These are phyloP conservation scores for Therioaphis trifolii DNA, from an alignment of 2,888 invertebrate species.

Conservation along the genomic window DNA sequence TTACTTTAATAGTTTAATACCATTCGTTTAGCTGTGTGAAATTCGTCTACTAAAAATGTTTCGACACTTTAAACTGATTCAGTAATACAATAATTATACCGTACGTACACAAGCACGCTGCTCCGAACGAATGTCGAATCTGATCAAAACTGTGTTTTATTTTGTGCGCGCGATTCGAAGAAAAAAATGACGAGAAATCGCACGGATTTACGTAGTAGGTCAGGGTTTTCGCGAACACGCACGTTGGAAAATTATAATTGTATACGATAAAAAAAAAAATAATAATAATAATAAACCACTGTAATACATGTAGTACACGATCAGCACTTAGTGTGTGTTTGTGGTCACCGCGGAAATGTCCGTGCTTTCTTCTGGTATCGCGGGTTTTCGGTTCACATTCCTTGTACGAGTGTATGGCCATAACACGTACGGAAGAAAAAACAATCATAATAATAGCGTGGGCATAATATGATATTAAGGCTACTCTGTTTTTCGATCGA, in stretches of 20 bases:
- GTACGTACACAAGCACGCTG: neutral
- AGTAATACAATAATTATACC: neutral
- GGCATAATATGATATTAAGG: neutral
- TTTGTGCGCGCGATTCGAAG: neutral
- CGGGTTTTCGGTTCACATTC: conserved; percentile 7
- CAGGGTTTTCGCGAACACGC: conserved; percentile 18
- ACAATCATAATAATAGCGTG: neutral
- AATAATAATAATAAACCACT: neutral
- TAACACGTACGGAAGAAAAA: neutral
- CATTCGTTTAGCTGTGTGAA: neutral
- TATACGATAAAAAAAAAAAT: neutral
- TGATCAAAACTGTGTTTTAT: neutral
- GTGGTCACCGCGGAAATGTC: neutral
- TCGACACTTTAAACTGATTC: neutral
- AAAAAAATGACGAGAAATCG: neutral
- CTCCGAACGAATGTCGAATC: neutral
- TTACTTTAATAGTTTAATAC: too few species aligned
- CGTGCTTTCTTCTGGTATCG: conserved; percentile 28
- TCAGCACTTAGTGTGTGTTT: too few species aligned
- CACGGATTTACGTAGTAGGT: conserved; percentile 26
- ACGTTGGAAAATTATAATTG: neutral
- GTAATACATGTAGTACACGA: neutral
- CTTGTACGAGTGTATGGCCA: neutral
- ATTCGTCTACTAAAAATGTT: neutral
- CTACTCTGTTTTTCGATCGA: neutral